Conservation (phyloP, 2,888 invertebrate species). For the Stegophylla sp. region DNA sequence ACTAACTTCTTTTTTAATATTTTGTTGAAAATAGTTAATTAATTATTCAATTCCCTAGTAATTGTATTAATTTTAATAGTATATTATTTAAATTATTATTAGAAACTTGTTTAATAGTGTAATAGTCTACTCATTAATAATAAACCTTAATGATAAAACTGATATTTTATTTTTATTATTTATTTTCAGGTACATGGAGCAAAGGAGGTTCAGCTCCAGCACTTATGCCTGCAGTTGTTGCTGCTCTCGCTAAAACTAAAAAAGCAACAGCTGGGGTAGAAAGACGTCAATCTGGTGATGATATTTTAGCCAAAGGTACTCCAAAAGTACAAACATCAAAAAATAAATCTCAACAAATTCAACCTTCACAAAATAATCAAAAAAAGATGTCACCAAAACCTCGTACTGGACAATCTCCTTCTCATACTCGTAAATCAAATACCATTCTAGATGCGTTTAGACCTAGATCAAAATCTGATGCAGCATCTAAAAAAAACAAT, state of each 20-base stretch:
- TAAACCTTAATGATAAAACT: too few species aligned
- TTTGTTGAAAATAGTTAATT: too few species aligned
- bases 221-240: slow-evolving; percentile 47
- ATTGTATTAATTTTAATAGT: too few species aligned
- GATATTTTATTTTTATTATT: background rate
- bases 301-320: slow-evolving; percentile 60
- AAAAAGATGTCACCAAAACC: slow-evolving; percentile 60
- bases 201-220: slow-evolving; percentile 55
- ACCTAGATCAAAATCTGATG: slow-evolving; percentile 79
- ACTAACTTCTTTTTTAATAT: background rate
- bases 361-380: slow-evolving; percentile 36
- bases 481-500: slow-evolving; percentile 68
- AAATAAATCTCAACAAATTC: slow-evolving; percentile 48
- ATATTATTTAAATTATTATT: too few species aligned
- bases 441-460: slow-evolving; percentile 77
- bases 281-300: slow-evolving; percentile 61
- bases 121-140: too few species aligned
- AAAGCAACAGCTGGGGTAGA: slow-evolving; percentile 60
- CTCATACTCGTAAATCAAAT: slow-evolving; percentile 59
- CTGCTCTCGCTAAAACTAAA: slow-evolving; percentile 58
- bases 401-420: slow-evolving; percentile 60
- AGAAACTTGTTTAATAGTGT: too few species aligned
- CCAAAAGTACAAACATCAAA: slow-evolving; percentile 47
- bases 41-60: too few species aligned
- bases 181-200: slow-evolving; percentile 45